Base-by-base conservation (phyloP, 2,797 vertebrate species). In the Selene dorsalis region DNA sequence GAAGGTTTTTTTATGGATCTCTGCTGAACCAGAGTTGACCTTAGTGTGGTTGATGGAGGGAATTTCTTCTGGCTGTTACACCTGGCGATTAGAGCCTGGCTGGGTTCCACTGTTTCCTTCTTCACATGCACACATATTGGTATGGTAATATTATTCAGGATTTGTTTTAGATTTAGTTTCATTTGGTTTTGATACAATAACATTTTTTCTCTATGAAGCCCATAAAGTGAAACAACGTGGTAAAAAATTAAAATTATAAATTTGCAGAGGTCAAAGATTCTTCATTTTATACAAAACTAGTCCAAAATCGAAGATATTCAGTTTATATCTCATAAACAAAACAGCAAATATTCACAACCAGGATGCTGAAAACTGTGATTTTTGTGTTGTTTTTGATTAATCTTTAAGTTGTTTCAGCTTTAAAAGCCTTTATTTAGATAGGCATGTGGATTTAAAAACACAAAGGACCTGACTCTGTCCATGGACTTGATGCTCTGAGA, bases 1-100 rank as follows among this genome's bases (percentile, higher is more conserved):
- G 38, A 66, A 1, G 24, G 17, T 80, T 60, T 84, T n/a, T 81
- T 64, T 30, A 55, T 58, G 53, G 65, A 43, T 66, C 38, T 48
- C 32, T 59, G 66, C 45, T 50, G 52, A 79, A 58, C 69, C 16
- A 4, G 14, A 8, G 26, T 35, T 69, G 72, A 74, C 76, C 75
- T 62, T 28, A 13, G 17, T 55, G 20, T 39, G 30, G 6, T 18
- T n/a, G n/a, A 39, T 11, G 3, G 58, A 47, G 17, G 47, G 20
- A 66, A 64, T 39, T 43, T 73, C 47, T 35, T 17, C 48, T 35
- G 28, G 12, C 45, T 50, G 17, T 62, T 73, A 77, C 48, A 50
- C 11, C 20, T 28, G 48, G 24, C 56, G 48, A 71, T 43, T 17
- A 24, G 20, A 39, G 38, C 13, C 60, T 56, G 65, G 72, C 38